Base-by-base conservation (phyloP, 2,113 vertebrate genomes). In the Bos taurus region DNA sequence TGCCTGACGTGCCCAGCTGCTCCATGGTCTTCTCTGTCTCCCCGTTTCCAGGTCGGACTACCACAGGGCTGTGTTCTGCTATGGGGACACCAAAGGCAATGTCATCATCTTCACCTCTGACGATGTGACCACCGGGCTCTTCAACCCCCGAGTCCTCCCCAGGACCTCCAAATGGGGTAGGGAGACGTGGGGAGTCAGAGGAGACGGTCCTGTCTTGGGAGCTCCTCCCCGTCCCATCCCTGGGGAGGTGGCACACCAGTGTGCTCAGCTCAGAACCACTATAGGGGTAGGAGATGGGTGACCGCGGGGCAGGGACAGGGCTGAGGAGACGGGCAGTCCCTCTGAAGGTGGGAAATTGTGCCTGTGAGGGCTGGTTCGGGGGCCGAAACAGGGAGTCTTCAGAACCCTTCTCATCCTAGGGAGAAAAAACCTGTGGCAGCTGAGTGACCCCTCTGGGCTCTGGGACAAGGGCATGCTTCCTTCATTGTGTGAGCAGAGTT, bases 41-140 rank as follows among this genome's bases (percentile, higher is more conserved):
- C 33, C 1, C 12, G 43, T 84, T 74, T 43, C 64, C 83, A 98
- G 98, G 99, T 98, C 98, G 1, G 97, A 99, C 80, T 98, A 97
- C 9, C 91, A 57, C 12, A 98, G 96, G 90, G 98, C 92, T 3
- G 94, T 99, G 23, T 99, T 99, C 95, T 98, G 98, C 30, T 82
- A 92, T 0, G 98, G 99, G 6, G 99, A 99, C 28, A 56, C 48
- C 43, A 94, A 98, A 14, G 99, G 99, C 12, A 98, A 88, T 17
- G 30, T 99, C 33, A 64, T 96, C 4, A 13, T 99, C 40, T 99
- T 99, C 60, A 97, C 97, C 36, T 98, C 98, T 0, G n/a, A 96
- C 0, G 80, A 98, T 0, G 60, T 99, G n/a, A 6, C 86, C 12
- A 25, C 40, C 0, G 98, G 98, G 2, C 94, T 99, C n/a, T 99